phyloP scores from a whole-genome alignment of 1,140 invertebrate species.

The Phymorhynchus buccinoides region DNA sequence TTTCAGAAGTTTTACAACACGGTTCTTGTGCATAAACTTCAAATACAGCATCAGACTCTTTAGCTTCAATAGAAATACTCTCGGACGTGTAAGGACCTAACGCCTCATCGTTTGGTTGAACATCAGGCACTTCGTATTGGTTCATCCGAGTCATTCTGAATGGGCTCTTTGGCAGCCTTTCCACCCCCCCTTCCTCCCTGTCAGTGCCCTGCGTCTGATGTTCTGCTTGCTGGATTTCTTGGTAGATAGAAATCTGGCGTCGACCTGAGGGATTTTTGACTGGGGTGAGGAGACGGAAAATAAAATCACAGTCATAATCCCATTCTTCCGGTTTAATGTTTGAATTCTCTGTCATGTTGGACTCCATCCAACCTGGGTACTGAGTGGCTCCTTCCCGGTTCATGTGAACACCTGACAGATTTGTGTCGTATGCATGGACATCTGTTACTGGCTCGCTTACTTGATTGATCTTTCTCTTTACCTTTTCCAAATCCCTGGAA shows the following conservation, averaged over 20 bases:
- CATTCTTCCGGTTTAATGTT: not conserved
- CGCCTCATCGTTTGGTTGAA: not conserved
- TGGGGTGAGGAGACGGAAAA: not conserved
- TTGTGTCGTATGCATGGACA: too few species aligned
- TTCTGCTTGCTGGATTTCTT: not conserved
- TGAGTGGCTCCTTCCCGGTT: not conserved
- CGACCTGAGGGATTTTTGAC: not conserved
- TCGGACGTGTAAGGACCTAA: not conserved
- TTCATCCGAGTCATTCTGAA: not conserved
- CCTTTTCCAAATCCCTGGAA: too few species aligned
- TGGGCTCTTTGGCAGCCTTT: not conserved
- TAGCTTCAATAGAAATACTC: not conserved
- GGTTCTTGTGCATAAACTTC: too few species aligned
- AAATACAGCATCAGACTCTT: too few species aligned
- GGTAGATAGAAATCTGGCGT: not conserved
- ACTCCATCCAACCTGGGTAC: not conserved
- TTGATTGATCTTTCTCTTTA: too few species aligned
- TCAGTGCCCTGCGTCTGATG: not conserved
- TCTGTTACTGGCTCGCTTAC: too few species aligned
- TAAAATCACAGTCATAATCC: constrained; percentile 6
- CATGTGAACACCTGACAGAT: too few species aligned
- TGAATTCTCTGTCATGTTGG: not conserved
- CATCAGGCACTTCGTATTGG: not conserved
- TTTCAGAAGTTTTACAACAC: too few species aligned
- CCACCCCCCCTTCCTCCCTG: not conserved